Conservation (phyloP, 2,113 vertebrate genomes). For the Pelvicachromis taeniatus region DNA sequence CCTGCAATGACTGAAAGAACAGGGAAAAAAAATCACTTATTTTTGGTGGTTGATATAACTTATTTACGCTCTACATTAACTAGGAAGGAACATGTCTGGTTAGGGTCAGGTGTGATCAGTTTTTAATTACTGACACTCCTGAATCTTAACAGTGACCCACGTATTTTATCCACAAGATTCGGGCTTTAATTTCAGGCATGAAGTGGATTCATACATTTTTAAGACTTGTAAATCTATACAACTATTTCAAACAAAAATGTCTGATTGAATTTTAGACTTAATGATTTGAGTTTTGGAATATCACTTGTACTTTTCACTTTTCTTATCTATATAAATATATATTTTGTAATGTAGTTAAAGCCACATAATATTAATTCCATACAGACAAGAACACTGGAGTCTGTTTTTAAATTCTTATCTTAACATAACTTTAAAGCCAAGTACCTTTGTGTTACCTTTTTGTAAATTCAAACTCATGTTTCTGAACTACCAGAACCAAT, state of each 20-base stretch:
- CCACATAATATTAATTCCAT: not conserved
- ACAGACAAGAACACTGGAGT: not conserved
- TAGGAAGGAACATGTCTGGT: not conserved
- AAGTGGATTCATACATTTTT: not conserved
- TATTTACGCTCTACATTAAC: not conserved
- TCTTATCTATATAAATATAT: not conserved
- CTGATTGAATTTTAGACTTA: not conserved
- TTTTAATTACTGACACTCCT: not conserved
- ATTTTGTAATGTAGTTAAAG: not conserved
- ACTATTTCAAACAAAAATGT: not conserved
- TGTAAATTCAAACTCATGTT: not conserved
- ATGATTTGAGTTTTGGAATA: not conserved
- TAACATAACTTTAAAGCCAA: not conserved
- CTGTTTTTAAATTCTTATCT: not conserved
- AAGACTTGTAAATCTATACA: not conserved
- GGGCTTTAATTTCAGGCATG: not conserved
- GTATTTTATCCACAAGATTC: not conserved
- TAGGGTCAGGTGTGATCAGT: not conserved
- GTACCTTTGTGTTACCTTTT: not conserved
- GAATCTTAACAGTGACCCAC: not conserved
- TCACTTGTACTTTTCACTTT: not conserved
- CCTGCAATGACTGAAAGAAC: not conserved
- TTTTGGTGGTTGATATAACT: not conserved
- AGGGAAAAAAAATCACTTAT: not conserved
- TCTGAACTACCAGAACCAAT: not conserved